These are phyloP conservation scores for Marmota monax DNA, from an alignment of 2,113 vertebrate genomes.

Conservation along the genomic window DNA sequence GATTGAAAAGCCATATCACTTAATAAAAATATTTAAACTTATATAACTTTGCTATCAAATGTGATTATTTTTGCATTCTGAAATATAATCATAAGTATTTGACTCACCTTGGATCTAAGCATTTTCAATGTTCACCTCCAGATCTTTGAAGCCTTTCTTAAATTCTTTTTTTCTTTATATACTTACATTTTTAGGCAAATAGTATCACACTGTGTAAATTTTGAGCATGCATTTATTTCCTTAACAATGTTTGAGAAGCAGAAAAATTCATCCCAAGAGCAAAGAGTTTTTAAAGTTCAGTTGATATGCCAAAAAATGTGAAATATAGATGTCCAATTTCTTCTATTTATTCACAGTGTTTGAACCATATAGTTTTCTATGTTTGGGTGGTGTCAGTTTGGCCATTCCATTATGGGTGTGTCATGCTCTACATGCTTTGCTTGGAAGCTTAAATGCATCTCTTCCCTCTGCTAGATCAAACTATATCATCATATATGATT, in stretches of 20 bases:
- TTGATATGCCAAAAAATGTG: constrained; percentile 25
- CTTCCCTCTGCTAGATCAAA: constrained; percentile 3
- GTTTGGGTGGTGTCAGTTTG: constrained; percentile 37
- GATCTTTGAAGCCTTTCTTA: neutral
- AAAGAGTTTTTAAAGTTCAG: constrained; percentile 56
- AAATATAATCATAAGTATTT: constrained; percentile 27
- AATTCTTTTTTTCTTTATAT: constrained; percentile 33
- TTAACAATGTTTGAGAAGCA: constrained; percentile 27
- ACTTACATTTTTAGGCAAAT: constrained; percentile 23
- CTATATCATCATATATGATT: constrained; percentile 13
- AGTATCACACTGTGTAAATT: neutral
- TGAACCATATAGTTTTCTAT: neutral
- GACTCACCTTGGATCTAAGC: neutral
- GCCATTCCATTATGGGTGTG: constrained; percentile 14
- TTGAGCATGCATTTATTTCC: constrained; percentile 48
- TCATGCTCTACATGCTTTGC: constrained; percentile 35
- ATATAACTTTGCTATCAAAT: constrained; percentile 8
- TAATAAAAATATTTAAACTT: neutral
- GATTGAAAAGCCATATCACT: neutral
- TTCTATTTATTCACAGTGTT: constrained; percentile 18
- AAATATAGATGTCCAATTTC: neutral
- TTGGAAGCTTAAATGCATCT: constrained; percentile 36
- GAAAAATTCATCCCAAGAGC: constrained; percentile 20
- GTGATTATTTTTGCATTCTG: constrained; percentile 34
- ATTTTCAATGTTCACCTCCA: constrained; percentile 16